These are phyloP conservation scores for Proterorhinus semilunaris DNA, from an alignment of 2,113 vertebrate genomes.

Conservation along the genomic window DNA sequence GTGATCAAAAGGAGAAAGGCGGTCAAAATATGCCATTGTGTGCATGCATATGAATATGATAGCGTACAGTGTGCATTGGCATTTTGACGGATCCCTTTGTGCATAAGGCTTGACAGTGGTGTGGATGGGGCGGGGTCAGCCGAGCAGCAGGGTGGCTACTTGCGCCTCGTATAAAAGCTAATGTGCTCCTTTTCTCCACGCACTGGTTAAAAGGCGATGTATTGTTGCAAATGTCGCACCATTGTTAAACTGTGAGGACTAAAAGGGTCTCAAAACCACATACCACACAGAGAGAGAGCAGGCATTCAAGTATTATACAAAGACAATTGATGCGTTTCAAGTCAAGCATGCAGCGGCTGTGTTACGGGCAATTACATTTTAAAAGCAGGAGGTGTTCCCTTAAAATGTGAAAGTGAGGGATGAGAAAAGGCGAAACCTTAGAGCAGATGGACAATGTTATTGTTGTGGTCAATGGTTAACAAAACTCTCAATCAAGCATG, in stretches of 20 bases:
- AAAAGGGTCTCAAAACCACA: slow-evolving; percentile 36
- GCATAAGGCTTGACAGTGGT: slow-evolving; percentile 24
- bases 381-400: slow-evolving; percentile 25
- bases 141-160: slow-evolving; percentile 42
- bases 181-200: slow-evolving; percentile 52
- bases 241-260: slow-evolving; percentile 41
- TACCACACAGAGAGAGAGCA: slow-evolving; percentile 34
- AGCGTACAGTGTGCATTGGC: slow-evolving; percentile 8
- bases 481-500: slow-evolving; percentile 24
- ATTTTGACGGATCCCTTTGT: slow-evolving; percentile 33
- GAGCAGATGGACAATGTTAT: slow-evolving; percentile 41
- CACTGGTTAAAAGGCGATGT: slow-evolving; percentile 26
- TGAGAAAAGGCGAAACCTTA: background rate
- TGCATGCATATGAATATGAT: slow-evolving; percentile 5
- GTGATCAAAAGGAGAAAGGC: slow-evolving; percentile 52
- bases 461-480: slow-evolving; percentile 13
- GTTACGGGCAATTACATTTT: slow-evolving; percentile 32
- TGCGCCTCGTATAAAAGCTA: slow-evolving; percentile 31
- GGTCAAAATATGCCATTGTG: slow-evolving; percentile 31
- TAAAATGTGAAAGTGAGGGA: slow-evolving; percentile 3
- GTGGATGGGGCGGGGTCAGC: slow-evolving; percentile 40
- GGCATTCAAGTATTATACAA: slow-evolving; percentile 33
- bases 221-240: slow-evolving; percentile 53
- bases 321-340: slow-evolving; percentile 30
- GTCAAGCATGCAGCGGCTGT: slow-evolving; percentile 34